Evolutionary conservation across 2,113 vertebrate species (phyloP).

Genomic region (Oxyruncus cristatus): DNA sequence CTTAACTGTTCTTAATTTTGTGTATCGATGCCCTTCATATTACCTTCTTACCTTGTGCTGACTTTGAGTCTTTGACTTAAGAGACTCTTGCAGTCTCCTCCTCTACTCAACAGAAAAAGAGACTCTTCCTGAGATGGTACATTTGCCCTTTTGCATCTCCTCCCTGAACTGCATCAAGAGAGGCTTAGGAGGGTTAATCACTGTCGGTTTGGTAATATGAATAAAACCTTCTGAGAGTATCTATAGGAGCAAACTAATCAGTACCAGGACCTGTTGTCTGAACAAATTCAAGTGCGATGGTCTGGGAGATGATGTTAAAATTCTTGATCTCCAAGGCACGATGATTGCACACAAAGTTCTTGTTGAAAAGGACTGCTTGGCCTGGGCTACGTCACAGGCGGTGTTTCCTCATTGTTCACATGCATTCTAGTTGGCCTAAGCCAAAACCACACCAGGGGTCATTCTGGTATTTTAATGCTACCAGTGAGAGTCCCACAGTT

Average conservation of each 20-base stretch:
- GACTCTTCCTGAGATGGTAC: not conserved
- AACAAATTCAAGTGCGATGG: accelerated
- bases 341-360: not conserved
- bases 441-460: not conserved
- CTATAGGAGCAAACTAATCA: not conserved
- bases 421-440: not conserved
- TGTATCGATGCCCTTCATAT: not conserved
- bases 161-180: not conserved
- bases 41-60: not conserved
- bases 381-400: not conserved
- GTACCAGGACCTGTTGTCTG: not conserved
- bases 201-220: not conserved
- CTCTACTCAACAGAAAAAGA: not conserved
- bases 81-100: not conserved
- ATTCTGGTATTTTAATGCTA: not conserved
- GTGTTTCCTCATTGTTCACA: not conserved
- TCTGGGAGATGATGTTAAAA: not conserved
- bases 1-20: not conserved
- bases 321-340: not conserved
- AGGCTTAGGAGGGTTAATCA: not conserved
- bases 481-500: not conserved
- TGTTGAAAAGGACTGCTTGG: not conserved
- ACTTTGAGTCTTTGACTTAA: not conserved
- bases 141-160: not conserved
- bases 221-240: not conserved